Conservation (phyloP, 1,140 invertebrate species). For the Bicyclus anynana region DNA sequence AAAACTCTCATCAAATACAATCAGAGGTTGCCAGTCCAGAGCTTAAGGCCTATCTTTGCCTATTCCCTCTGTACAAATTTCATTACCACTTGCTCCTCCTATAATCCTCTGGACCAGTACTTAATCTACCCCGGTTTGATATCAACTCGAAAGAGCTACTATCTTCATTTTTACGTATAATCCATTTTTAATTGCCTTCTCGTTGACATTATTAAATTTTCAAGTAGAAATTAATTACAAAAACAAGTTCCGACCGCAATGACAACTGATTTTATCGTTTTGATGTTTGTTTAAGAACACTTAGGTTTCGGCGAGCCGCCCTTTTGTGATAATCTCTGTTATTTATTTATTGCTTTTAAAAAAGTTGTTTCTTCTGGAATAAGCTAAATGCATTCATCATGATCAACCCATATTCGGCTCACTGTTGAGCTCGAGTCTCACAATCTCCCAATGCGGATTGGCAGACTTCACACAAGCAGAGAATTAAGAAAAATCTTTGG, state of each 20-base stretch:
- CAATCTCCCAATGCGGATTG: too few relatives aligned
- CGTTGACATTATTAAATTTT: conserved; percentile 61
- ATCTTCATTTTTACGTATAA: conserved; percentile 72
- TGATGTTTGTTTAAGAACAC: conserved; percentile 51
- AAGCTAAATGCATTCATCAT: too few relatives aligned
- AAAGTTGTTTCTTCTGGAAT: background rate
- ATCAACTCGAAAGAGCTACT: conserved; percentile 65
- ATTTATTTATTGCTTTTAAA: background rate
- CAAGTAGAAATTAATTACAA: conserved; percentile 64
- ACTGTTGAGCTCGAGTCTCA: too few relatives aligned
- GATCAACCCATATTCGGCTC: too few relatives aligned
- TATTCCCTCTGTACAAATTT: conserved; percentile 69
- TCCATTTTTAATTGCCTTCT: conserved; percentile 72
- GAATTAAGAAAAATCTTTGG: too few relatives aligned
- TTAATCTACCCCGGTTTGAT: conserved; percentile 69
- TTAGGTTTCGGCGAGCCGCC: background rate
- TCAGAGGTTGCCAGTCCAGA: conserved; percentile 60
- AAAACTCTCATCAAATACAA: conserved; percentile 73
- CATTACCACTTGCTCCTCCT: conserved; percentile 70
- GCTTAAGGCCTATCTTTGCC: conserved; percentile 64
- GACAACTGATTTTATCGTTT: conserved; percentile 62
- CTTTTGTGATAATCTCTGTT: conserved; percentile 5
- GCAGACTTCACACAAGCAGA: too few relatives aligned
- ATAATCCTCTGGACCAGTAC: conserved; percentile 67
- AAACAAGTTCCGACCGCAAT: conserved; percentile 56